Base-by-base conservation (phyloP, 1,140 invertebrate genomes). In the Babylonia areolata region DNA sequence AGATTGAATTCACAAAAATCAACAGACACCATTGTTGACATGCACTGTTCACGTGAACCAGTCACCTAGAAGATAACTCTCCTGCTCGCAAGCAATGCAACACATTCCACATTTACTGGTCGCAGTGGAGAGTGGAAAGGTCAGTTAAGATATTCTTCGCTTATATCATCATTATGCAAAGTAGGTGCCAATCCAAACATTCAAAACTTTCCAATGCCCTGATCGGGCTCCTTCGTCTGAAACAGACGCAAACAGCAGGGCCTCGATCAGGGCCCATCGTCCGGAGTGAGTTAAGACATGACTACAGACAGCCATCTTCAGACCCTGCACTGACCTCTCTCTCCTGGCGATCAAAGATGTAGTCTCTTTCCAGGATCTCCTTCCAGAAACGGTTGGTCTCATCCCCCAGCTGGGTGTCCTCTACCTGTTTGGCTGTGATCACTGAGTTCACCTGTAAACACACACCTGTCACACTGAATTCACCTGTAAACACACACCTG, bases 291-390 rank as follows among this genome's bases (percentile, higher is more conserved):
- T 20, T 42, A 33, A n/a, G n/a, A n/a, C n/a, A n/a, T n/a, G n/a
- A 35, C 37, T 9, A 78, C 33, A 33, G 9, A 37, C 23, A 23
- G 20, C 1, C 3, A 37, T 78, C 40, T 5, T 39, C 23, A 35
- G 31, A 35, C 31, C 2, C 5, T 33, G 31, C 23, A 78, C 17
- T 58, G 54, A 90, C 90, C 90, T 91, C 90, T 81, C 85, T 88
- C 3, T 91, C 89, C n/a, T 87, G 71, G 20, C 86, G 46, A 71
- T 91, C 86, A 87, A 91, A 91, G 35, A 91, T 71, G 81, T 89
- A 91, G 9, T 35, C 78, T 35, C 88, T 85, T 33, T 88, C 84
- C 15, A 71, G 71, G 23, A 90, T 89, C 79, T 91, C 87, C 33
- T 64, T 39, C 89, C 90, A 90, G 78, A 85, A 81, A 64, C 88